Base-by-base conservation (phyloP, 2,113 vertebrate species). In the Rhipidura dahli region DNA sequence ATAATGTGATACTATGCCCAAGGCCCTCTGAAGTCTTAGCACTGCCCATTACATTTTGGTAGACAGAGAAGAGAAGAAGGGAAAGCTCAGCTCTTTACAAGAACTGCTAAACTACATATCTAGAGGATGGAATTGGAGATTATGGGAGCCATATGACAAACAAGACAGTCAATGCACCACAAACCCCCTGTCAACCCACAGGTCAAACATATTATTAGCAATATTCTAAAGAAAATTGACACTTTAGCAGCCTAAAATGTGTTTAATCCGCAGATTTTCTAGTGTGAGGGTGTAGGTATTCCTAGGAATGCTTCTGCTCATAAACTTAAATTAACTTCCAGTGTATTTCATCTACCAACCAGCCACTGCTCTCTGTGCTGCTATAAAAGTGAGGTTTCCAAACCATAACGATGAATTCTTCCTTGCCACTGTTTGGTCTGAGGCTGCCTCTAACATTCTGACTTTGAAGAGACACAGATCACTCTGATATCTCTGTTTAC, bases 1-100 rank as follows among this genome's bases (percentile, higher is more conserved):
- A 95, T 83, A 96, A 81, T 70, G 47, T 75, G 83, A 90, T 90
- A 96, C 64, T 33, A n/a, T 80, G 63, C 79, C 76, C 68, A 90
- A 94, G 72, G 80, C 76, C 7, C 1, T 70, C 84, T 69, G 73
- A 93, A 91, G 49, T 82, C 56, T 82, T 66, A 89, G 39, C 47
- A 81, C 6, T 92, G 42, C 9, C 76, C 60, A 23, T 83, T 93
- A 60, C 44, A 56, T 63, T 93, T 90, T 51, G 19, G 50, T 66
- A 89, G 64, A 35, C 20, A 60, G n/a, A 51, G 56, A 70, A 30
- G 35, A 35, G 49, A 50, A 68, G 31, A 20, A 28, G 21, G 5
- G 14, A 85, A 78, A 90, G 28, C 27, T 68, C 39, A 75, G 39
- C 11, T 75, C 24, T 27, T 84, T 64, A 83, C 7, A 63, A 47